Evolutionary conservation across 2,113 vertebrate genomes (phyloP), one percentile per base, ranked within the genome.

Genomic region (Tringa solitaria): DNA sequence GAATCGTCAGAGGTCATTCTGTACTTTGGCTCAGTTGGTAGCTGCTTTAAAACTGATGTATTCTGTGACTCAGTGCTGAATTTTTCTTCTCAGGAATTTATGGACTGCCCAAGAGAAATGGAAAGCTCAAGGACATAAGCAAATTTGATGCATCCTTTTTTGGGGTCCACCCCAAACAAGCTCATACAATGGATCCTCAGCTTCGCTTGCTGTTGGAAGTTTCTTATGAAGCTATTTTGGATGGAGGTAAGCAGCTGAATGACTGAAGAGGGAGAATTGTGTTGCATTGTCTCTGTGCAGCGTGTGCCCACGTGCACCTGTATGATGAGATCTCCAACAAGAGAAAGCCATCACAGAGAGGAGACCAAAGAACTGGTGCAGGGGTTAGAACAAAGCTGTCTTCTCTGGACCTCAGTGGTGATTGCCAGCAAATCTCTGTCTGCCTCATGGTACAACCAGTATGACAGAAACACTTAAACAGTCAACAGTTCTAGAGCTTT

Each of bases 181-280:
- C 99, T 22, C 98, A 99, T 94, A 99, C 99, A 4, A 99, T 99
- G 99, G 99, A 99, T 96, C 99, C 99, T 57, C 99, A 99, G 74
- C 98, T 99, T 60, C 98, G 99, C 6, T 84, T 99, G 93, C 96
- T 99, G 85, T 95, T 99, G 83, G 99, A 99, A 97, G 96, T 99
- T 53, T 96, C 98, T 84, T 99, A 99, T 3, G 99, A 99, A 96
- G 99, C 99, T 69, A 98, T 99, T 39, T 90, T 99, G 90, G 99
- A 99, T 68, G 99, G 97, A 98, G 99, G 99, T 99, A 94, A 93
- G 97, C 72, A 91, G 50, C 26, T 89, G 59, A 54, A 72, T 79
- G 65, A 48, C 41, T 73, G 76, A 81, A 76, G 54, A 37, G 11
- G 33, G 51, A 88, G 33, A 87, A 37, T 23, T 90, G 26, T 72